These are phyloP conservation scores for Agelastica alni DNA, from an alignment of 2,888 invertebrate genomes.

Conservation along the genomic window DNA sequence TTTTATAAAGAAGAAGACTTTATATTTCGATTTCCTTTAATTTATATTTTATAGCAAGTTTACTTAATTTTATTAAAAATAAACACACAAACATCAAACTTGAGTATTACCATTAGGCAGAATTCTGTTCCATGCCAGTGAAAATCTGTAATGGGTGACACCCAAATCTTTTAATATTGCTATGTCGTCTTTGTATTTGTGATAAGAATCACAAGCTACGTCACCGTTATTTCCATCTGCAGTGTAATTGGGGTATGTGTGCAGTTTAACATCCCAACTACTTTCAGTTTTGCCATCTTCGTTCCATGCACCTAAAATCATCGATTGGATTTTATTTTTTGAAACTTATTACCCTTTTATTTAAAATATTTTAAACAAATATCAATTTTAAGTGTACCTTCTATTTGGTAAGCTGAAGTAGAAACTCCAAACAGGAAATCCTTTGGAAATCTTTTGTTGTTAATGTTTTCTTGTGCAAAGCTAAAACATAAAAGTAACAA, in stretches of 20 bases:
- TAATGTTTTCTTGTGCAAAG: background rate
- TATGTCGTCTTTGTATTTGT: conserved; percentile 66
- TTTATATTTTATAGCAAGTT: too few relatives aligned
- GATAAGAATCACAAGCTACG: conserved; percentile 69
- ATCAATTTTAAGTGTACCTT: too few relatives aligned
- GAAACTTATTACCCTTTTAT: too few relatives aligned
- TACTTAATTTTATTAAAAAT: too few relatives aligned
- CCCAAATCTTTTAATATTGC: conserved; percentile 62
- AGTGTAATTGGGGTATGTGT: conserved; percentile 56
- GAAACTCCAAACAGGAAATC: conserved; percentile 48
- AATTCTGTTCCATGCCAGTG: conserved; percentile 43
- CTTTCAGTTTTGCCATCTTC: conserved; percentile 53
- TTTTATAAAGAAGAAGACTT: too few relatives aligned
- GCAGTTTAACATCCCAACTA: conserved; percentile 59
- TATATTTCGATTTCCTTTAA: too few relatives aligned
- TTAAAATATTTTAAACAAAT: too few relatives aligned
- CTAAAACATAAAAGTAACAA: background rate
- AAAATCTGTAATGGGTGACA: conserved; percentile 59
- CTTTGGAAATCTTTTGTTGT: conserved; percentile 28
- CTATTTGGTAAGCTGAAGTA: conserved; percentile 59
- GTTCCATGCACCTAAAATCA: conserved; percentile 56
- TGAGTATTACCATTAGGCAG: conserved; percentile 72
- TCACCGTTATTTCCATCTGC: conserved; percentile 64
- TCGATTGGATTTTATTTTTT: too few relatives aligned
- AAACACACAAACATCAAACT: too few relatives aligned